Conservation (phyloP, 2,888 invertebrate genomes). For the Rotaria magnacalcarata region DNA sequence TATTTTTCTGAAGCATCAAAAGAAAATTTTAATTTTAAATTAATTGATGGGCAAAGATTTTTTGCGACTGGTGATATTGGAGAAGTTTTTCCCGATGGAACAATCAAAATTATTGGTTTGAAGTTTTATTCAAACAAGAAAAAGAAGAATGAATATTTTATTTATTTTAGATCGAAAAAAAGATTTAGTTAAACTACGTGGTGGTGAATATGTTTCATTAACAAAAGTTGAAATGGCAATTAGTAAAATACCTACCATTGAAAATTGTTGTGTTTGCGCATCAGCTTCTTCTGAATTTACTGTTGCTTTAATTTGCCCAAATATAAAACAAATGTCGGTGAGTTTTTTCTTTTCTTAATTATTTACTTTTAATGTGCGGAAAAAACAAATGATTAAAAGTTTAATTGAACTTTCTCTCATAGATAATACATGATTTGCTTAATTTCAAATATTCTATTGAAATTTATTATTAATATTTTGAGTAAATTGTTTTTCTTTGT, state of each 20-base stretch:
- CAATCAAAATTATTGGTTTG: slow-evolving; percentile 87
- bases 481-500: not conserved
- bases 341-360: not conserved
- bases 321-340: slow-evolving; percentile 35
- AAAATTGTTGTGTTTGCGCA: slow-evolving; percentile 74
- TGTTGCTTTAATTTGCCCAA: slow-evolving; percentile 37
- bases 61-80: slow-evolving; percentile 76
- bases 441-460: too few species aligned
- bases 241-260: slow-evolving; percentile 85
- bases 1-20: slow-evolving; percentile 81
- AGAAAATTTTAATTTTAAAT: slow-evolving; percentile 77
- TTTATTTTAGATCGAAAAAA: slow-evolving; percentile 85
- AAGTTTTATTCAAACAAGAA: not conserved
- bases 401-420: too few species aligned
- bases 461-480: too few species aligned
- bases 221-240: slow-evolving; percentile 92
- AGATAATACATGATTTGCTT: too few species aligned
- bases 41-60: slow-evolving; percentile 74
- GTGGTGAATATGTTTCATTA: slow-evolving; percentile 93
- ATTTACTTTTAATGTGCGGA: too few species aligned
- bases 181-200: slow-evolving; percentile 92
- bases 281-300: slow-evolving; percentile 22
- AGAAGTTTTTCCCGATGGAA: slow-evolving; percentile 85
- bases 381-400: too few species aligned
- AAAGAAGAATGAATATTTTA: not conserved